Base-by-base conservation (phyloP, 2,113 vertebrate genomes). In the Acrocephalus kingi region DNA sequence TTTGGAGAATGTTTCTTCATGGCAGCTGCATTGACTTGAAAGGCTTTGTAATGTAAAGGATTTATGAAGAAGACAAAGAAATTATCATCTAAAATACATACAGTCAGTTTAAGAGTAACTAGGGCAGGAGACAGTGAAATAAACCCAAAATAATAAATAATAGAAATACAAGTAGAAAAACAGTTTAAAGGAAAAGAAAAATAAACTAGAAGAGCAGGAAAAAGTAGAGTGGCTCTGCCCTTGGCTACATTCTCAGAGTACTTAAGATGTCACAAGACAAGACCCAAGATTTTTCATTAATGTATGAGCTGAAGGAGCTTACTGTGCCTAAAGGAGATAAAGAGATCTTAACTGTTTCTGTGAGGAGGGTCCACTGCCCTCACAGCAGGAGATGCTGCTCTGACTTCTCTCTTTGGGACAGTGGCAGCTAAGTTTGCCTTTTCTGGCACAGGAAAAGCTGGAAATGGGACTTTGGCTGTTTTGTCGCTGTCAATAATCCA, bases 401-500 rank as follows among this genome's bases (percentile, higher is more conserved):
- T 62, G 35, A 79, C 66, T 85, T 81, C 51, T 79, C n/a, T 48
- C 22, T 67, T 74, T 4, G 14, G 64, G 51, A 67, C 51, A 67
- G 63, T 9, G 61, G 52, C 37, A 77, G 25, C 46, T 66, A 76
- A 86, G 41, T 64, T 89, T 90, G 33, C 14, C 39, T 88, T 83
- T 80, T 90, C 66, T 83, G 82, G 33, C 41, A 80, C 67, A 87
- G 59, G 67, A 93, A 95, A 90, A 88, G 23, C 59, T 92, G 85
- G 86, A 93, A 95, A 92, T 58, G 75, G 63, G 59, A 63, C 75
- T 88, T 51, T 76, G 51, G 41, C 49, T 86, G 79, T 69, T 92
- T 88, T 93, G 68, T 67, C 85, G 80, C 79, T 90, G 79, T 77
- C 10, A 13, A 66, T 90, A 96, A 81, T 10, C 30, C n/a, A 59